These are phyloP conservation scores for Rosalia funebris DNA, from an alignment of 2,888 invertebrate species.

Conservation along the genomic window DNA sequence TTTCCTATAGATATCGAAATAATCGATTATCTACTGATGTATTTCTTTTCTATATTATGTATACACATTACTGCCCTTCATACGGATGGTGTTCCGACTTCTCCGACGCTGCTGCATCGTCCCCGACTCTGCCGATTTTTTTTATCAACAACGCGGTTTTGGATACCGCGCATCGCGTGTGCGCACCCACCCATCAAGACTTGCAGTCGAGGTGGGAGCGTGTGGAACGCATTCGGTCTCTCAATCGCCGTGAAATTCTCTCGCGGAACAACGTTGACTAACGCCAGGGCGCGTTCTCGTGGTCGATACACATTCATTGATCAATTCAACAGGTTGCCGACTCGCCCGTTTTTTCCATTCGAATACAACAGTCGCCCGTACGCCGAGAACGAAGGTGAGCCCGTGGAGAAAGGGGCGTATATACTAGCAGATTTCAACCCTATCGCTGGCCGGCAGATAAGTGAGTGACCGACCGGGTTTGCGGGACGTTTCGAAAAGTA, in stretches of 20 bases:
- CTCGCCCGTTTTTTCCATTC: background rate
- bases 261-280: background rate
- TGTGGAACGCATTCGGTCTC: background rate
- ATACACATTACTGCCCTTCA: no score
- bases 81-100: no score
- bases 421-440: constrained; percentile 14
- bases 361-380: background rate
- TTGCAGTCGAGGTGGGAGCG: background rate
- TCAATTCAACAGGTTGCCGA: background rate
- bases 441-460: background rate
- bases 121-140: no score
- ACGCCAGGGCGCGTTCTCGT: background rate
- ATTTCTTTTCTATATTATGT: no score
- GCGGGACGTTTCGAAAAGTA: constrained; percentile 11
- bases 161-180: no score
- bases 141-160: no score
- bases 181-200: background rate
- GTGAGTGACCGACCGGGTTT: background rate
- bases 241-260: background rate
- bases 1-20: no score
- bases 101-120: no score
- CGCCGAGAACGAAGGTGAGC: background rate
- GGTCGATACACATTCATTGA: background rate
- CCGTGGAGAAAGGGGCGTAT: constrained; percentile 25
- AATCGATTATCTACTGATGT: no score